A percentile compares a stretch with the other conserved stretches of the same genome.
Conservation (phyloP, 2,797 vertebrate species). For the Pogoniulus pusillus region DNA sequence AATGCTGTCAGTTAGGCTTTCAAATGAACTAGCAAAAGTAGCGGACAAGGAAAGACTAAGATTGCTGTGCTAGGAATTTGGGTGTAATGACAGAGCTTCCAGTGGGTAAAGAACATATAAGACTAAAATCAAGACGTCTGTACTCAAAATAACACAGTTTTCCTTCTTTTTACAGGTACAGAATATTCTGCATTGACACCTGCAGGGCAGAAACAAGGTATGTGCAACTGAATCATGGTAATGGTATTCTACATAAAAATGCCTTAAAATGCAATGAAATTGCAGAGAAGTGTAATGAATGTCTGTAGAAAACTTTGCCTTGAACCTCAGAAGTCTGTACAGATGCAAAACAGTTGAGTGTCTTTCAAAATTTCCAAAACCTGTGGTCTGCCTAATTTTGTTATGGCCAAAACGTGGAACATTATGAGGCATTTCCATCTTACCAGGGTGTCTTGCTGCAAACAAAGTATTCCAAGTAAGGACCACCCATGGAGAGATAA, state of each 20-base stretch:
- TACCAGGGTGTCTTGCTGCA: background rate
- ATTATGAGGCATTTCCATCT: background rate
- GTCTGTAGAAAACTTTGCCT: conserved; percentile 16
- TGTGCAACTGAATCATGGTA: background rate
- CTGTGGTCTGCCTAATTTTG: background rate
- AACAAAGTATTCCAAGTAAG: conserved; percentile 1
- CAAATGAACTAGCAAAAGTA: background rate
- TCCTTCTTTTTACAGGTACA: background rate
- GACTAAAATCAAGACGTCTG: background rate
- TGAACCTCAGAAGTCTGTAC: background rate
- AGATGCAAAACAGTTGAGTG: background rate
- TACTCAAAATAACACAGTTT: background rate
- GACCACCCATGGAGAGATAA: conserved; percentile 12
- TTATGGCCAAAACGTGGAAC: background rate
- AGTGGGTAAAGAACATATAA: background rate
- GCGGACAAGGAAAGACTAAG: background rate
- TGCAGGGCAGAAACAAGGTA: conserved; percentile 27
- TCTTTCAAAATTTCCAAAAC: background rate
- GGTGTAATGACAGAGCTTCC: background rate
- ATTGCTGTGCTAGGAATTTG: background rate
- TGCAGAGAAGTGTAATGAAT: background rate
- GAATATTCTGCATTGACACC: conserved; percentile 14
- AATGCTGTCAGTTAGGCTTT: background rate
- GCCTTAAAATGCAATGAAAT: conserved; percentile 21
- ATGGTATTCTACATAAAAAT: background rate